Percentiles rank a stretch among this genome's conserved stretches.
Conservation (phyloP, 2,113 vertebrate species). For the Platichthys flesus region DNA sequence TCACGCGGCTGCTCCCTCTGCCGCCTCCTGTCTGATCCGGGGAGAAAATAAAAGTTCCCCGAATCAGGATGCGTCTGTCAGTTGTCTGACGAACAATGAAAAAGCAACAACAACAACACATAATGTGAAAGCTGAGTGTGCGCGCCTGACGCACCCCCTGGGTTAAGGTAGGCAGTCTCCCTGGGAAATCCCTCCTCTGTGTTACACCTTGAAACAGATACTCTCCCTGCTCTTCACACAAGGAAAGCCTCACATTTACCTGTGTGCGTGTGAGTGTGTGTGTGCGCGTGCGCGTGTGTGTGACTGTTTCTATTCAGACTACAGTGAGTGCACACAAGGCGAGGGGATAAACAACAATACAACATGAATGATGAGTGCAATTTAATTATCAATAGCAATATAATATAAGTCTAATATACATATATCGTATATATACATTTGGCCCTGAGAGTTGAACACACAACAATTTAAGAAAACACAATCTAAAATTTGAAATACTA, state of each 20-base stretch:
- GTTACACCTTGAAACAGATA: constrained; percentile 16
- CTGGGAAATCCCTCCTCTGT: constrained; percentile 38
- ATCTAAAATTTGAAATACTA: no score
- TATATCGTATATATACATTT: not conserved
- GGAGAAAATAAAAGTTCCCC: no score
- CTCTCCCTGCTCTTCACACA: not conserved
- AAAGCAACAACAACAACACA: not conserved
- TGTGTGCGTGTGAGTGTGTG: not conserved
- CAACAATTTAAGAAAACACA: no score
- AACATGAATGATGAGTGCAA: not conserved
- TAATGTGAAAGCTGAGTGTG: not conserved
- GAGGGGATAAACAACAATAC: not conserved
- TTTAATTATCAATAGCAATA: not conserved
- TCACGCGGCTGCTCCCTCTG: no score
- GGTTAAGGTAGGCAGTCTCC: not conserved
- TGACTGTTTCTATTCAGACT: no score
- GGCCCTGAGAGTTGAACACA: no score
- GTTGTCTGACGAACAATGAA: not conserved
- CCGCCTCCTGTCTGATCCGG: no score
- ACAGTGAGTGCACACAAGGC: no score
- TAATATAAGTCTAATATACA: not conserved
- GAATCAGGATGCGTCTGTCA: not conserved
- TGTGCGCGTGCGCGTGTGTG: no score
- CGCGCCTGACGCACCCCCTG: not conserved
- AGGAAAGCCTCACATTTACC: constrained; percentile 9